Conservation (phyloP, 92 coral and sea anemone genomes). For the Parazoanthus atlanticus region DNA sequence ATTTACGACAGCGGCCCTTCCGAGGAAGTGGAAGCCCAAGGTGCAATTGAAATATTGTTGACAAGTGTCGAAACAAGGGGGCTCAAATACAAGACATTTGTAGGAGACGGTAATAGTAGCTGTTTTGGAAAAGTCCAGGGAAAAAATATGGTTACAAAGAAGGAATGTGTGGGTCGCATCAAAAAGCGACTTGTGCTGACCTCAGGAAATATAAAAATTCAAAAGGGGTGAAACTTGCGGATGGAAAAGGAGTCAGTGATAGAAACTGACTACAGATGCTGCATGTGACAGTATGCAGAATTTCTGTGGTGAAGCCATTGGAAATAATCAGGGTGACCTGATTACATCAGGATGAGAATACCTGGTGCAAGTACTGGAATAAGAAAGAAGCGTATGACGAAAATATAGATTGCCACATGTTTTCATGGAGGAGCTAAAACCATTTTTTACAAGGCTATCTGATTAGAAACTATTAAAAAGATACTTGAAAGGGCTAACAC, state of each 20-base stretch:
- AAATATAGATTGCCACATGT: constrained; percentile 31
- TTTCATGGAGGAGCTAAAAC: constrained; percentile 37
- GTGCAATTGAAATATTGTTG: constrained; percentile 59
- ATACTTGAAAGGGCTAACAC: constrained; percentile 57
- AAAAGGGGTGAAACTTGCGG: constrained; percentile 50
- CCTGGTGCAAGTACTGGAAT: constrained; percentile 61
- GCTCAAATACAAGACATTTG: constrained; percentile 54
- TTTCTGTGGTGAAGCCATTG: constrained; percentile 53
- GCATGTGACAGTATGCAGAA: constrained; percentile 60
- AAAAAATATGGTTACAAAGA: constrained; percentile 48
- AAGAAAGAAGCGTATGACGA: constrained; percentile 45
- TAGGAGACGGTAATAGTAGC: constrained; percentile 70
- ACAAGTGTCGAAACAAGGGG: constrained; percentile 42
- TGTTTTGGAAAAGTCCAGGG: constrained; percentile 59
- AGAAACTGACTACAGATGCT: constrained; percentile 53
- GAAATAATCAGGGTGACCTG: constrained; percentile 42
- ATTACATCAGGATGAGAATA: no score
- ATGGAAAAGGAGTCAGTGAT: constrained; percentile 60
- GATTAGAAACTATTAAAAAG: constrained; percentile 49
- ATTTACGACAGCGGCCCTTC: constrained; percentile 56
- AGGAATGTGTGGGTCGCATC: constrained; percentile 68
- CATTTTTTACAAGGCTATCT: constrained; percentile 45
- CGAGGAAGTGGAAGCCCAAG: constrained; percentile 57
- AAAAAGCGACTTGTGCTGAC: constrained; percentile 56
- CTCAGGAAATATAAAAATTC: constrained; percentile 50